Evolutionary conservation across 2,888 invertebrate species (phyloP).

Genomic region (Eudasyphora cyanicolor): DNA sequence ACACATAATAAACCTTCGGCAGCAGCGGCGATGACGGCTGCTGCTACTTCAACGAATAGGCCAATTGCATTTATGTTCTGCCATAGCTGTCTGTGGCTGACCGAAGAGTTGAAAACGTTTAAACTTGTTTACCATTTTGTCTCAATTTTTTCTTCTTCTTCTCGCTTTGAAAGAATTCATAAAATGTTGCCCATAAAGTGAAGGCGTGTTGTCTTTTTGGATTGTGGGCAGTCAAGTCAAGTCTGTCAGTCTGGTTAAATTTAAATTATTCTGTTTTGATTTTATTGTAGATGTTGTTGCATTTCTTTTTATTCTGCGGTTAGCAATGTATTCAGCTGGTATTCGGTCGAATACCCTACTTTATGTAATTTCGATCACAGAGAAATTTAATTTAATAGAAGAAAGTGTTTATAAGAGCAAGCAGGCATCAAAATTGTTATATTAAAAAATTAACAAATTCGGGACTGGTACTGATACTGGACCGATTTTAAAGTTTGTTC

Average conservation of each 20-base stretch:
- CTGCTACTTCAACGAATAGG: not conserved
- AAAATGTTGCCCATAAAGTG: slow-evolving; percentile 9
- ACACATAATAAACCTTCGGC: slow-evolving; percentile 41
- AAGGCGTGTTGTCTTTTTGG: slow-evolving; percentile 18
- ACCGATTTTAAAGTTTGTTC: too few species aligned
- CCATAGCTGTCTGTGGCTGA: too few species aligned
- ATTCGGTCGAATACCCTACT: too few species aligned
- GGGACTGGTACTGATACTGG: too few species aligned
- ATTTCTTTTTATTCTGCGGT: not conserved
- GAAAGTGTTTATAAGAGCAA: too few species aligned
- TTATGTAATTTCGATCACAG: too few species aligned
- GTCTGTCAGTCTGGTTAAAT: not conserved
- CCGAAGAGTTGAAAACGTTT: not conserved
- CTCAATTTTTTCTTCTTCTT: too few species aligned
- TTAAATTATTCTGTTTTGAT: not conserved
- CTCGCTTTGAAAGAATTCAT: not conserved
- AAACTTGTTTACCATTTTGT: too few species aligned
- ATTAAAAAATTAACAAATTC: too few species aligned
- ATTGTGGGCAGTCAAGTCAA: not conserved
- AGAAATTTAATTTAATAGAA: too few species aligned
- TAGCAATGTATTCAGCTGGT: too few species aligned
- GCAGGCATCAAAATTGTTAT: too few species aligned
- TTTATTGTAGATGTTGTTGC: not conserved
- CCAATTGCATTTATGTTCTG: not conserved
- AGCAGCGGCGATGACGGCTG: not conserved